A percentile compares a stretch with the other conserved stretches of the same genome.
Conservation (phyloP, 2,113 vertebrate genomes). For the Neotoma lepida region DNA sequence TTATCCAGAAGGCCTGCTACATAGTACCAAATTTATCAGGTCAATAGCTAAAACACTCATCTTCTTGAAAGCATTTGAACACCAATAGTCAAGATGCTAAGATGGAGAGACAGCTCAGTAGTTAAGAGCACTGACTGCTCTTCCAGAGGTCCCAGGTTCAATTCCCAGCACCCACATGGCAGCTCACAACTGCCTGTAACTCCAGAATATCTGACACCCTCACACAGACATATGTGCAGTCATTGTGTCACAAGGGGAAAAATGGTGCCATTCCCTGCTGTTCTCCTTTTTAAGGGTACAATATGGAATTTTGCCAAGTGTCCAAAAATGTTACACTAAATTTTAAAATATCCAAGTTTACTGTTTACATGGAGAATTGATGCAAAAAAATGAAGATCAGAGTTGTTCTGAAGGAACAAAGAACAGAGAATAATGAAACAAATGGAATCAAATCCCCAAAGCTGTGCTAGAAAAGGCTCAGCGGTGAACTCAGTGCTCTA, state of each 20-base stretch:
- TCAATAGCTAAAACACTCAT: slow-evolving; percentile 1
- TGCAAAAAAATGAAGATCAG: slow-evolving; percentile 49
- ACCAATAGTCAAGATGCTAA: background rate
- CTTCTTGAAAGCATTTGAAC: background rate
- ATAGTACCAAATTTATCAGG: background rate
- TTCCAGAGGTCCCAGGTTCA: no score
- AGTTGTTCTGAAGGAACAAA: slow-evolving; percentile 39
- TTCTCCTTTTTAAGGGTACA: slow-evolving; percentile 23
- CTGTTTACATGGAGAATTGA: slow-evolving; percentile 54
- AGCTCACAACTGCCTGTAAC: no score
- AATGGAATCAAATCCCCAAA: slow-evolving; percentile 46
- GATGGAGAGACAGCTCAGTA: no score
- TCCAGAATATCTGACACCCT: no score
- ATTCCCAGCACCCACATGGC: no score
- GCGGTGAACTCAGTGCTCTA: background rate
- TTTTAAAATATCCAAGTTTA: slow-evolving; percentile 51
- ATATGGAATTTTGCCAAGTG: background rate
- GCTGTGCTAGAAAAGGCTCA: background rate
- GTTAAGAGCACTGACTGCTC: no score
- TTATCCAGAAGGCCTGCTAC: slow-evolving; percentile 22
- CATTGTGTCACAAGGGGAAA: slow-evolving; percentile 11
- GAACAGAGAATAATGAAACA: slow-evolving; percentile 50
- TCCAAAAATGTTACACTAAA: slow-evolving; percentile 49
- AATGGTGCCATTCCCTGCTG: background rate
- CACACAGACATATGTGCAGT: no score